phyloP scores from a whole-genome alignment of 53 echinoderm and acorn worm genomes.

The Zoroaster sp. region DNA sequence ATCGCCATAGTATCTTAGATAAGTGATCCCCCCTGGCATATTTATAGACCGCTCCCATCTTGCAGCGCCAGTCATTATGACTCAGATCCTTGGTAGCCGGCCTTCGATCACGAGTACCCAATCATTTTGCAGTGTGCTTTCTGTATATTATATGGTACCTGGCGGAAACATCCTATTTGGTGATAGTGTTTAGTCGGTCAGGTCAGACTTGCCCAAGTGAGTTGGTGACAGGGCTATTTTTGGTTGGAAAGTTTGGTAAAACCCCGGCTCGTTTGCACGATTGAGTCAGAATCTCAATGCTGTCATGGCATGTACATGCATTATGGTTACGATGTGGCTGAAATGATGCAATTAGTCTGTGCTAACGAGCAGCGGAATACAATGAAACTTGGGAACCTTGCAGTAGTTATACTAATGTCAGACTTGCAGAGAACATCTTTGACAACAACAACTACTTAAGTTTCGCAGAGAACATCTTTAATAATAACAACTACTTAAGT shows the following conservation, averaged over 20 bases:
- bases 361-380: neutral
- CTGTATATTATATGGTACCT: neutral
- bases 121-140: neutral
- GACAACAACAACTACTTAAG: too few relatives aligned
- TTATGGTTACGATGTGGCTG: neutral
- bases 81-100: neutral
- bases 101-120: neutral
- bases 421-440: too few relatives aligned
- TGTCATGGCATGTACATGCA: neutral
- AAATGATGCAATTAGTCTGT: neutral
- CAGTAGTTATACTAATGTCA: too few relatives aligned
- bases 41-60: neutral
- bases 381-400: too few relatives aligned
- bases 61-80: neutral
- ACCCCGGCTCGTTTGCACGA: neutral
- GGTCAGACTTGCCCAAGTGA: neutral
- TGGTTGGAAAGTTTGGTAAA: neutral
- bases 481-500: too few relatives aligned
- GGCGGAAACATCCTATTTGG: conserved; percentile 35
- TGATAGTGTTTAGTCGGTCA: neutral
- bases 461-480: too few relatives aligned
- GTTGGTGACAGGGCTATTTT: conserved; percentile 13
- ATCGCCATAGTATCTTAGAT: neutral
- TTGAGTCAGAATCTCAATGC: neutral
- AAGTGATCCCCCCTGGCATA: neutral